Conservation (phyloP, 1,140 invertebrate species). For the Adoxophyes honmai region DNA sequence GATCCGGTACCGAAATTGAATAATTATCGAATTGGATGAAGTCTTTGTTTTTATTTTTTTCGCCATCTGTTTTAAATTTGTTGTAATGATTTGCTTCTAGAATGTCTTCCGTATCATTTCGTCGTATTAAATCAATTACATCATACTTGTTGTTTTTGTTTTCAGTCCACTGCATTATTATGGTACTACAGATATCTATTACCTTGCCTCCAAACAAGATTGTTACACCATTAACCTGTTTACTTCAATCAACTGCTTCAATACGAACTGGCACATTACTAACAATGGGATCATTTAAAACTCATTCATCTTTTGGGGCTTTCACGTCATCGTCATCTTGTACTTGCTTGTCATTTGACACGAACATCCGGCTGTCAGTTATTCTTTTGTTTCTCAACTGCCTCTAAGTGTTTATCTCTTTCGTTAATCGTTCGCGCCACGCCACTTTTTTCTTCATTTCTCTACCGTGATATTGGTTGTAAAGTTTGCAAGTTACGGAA, state of each 20-base stretch:
- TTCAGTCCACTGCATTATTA: too few relatives aligned
- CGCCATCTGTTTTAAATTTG: too few relatives aligned
- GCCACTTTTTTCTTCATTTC: slow-evolving; percentile 45
- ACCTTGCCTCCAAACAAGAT: not conserved
- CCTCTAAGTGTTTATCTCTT: slow-evolving; percentile 31
- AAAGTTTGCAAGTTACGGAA: too few relatives aligned
- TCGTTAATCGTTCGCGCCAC: slow-evolving; percentile 37
- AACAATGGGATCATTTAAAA: not conserved
- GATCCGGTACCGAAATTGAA: too few relatives aligned
- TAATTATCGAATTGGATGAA: too few relatives aligned
- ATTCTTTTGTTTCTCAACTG: slow-evolving; percentile 6
- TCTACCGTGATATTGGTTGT: slow-evolving; percentile 16
- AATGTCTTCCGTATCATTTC: too few relatives aligned
- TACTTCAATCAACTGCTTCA: not conserved
- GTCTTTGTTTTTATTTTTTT: too few relatives aligned
- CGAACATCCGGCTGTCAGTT: not conserved
- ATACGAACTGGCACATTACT: not conserved
- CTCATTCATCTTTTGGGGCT: slow-evolving; percentile 2
- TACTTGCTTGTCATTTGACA: not conserved
- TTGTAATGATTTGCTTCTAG: too few relatives aligned
- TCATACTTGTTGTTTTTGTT: too few relatives aligned
- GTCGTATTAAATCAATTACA: too few relatives aligned
- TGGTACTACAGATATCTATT: too few relatives aligned
- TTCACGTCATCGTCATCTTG: not conserved
- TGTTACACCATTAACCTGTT: not conserved